Base-by-base conservation (phyloP, 2,888 invertebrate genomes). In the Blastobasis adustella region DNA sequence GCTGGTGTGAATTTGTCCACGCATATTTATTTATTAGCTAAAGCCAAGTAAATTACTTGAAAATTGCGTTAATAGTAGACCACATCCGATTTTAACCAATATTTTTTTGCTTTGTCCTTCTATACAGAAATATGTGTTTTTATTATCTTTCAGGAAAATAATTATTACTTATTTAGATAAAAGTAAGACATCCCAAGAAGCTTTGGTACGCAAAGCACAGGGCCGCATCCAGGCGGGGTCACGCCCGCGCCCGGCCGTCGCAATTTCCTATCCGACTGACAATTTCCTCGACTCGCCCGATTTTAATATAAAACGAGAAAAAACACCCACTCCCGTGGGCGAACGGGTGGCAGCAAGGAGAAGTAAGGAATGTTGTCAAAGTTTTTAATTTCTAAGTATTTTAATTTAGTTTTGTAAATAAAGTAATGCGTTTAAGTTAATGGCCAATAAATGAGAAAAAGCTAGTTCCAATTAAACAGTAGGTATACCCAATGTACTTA, bases 221-320 rank as follows among this genome's bases (percentile, higher is more conserved):
- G 23, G 23, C 23, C 23, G 23, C 23, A 23, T 23, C 23, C 9
- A 9, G n/a, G 42, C 40, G 40, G 40, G 40, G 40, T 9, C 9
- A 6, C 61, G 53, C 57, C 59, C 59, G 56, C 60, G 56, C 56
- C 64, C 62, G 71, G 67, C 69, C 69, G 71, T 69, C 67, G 76
- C 79, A 85, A 87, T 87, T 87, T 87, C 87, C 87, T 79, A 79
- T 81, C 79, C 73, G 78, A 78, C 85, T 86, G 86, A 86, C 86
- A 87, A 87, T 87, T 87, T 87, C 86, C 87, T 80, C 69, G 74
- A 76, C 76, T 70, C 76, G 71, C 81, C 76, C 80, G 83, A 86
- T 85, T 85, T 87, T 86, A 84, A 86, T 87, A 83, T 82, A 84
- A 84, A 84, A 86, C 83, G 86, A 85, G 83, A 87, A 85, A 87